Base-by-base conservation (phyloP, 2,888 invertebrate species). In the Callimorpha dominula region DNA sequence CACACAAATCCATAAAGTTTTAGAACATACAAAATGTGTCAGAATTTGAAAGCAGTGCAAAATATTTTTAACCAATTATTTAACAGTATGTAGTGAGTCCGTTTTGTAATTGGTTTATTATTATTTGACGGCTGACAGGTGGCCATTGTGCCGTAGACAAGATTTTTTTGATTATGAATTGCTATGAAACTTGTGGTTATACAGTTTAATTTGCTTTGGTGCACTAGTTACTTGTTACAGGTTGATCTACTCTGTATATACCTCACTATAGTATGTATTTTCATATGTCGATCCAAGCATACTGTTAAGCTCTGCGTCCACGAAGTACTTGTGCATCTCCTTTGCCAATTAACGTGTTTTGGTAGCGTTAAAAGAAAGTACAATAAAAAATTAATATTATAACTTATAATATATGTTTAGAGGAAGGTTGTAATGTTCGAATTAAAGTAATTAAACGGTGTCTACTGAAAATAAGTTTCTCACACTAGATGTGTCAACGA, bases 321-420 rank as follows among this genome's bases (percentile, higher is more conserved):
- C 97, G 96, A 97, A 97, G 96, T 97, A 97, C 94, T 97, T 97
- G 96, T 97, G 97, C 97, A 97, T 97, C 96, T 96, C 96, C 97
- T 97, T 96, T 96, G 96, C 93, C 94, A 94, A 95, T 94, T 91
- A 92, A 90, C 90, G 93, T 93, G 93, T 91, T 90, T 92, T 90
- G 94, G 92, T 94, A 90, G 94, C 95, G 92, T 94, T 93, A 93
- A 94, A 94, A 91, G 90, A 90, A 91, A 94, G 94, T 91, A 93
- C 87, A 92, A 89, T 81, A 89, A 90, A 86, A 92, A 92, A 92
- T 92, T 88, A 92, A 91, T 90, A 81, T 88, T 87, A 87, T 79
- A 84, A 88, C 89, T 85, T 79, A 88, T 83, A 79, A 68, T 68
- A 68, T 68, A 57, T 42, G 49, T 20, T 50, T 64, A 76, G 68